A percentile compares a stretch with the other conserved stretches of the same genome.
phyloP scores from a whole-genome alignment of 1,140 invertebrate genomes.

The Catajapyx aquilonaris region DNA sequence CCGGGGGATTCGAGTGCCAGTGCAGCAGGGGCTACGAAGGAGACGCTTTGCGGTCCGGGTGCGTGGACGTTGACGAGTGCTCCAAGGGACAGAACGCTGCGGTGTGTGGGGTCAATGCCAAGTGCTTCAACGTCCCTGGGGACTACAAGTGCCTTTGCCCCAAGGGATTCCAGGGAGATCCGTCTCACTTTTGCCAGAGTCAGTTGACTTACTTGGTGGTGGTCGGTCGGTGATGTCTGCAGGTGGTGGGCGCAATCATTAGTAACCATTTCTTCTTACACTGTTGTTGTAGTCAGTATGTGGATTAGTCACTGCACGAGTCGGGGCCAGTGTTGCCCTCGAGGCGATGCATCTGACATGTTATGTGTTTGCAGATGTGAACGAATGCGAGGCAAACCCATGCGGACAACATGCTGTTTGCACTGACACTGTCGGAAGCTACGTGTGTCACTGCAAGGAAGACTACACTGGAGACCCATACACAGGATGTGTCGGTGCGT shows the following conservation, averaged over 20 bases:
- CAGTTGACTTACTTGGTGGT: too few species aligned
- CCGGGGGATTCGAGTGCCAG: conserved; percentile 47
- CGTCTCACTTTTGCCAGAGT: conserved; percentile 50
- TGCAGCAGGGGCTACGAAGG: conserved; percentile 50
- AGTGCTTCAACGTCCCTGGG: conserved; percentile 23
- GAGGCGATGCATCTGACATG: too few species aligned
- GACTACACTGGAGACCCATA: conserved; percentile 69
- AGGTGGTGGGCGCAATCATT: too few species aligned
- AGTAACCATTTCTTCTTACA: too few species aligned
- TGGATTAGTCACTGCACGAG: neutral
- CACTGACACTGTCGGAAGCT: conserved; percentile 68
- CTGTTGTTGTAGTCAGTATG: neutral
- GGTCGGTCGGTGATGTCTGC: too few species aligned
- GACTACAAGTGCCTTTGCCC: conserved; percentile 23
- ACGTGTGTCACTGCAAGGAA: conserved; percentile 54
- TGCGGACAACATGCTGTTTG: conserved; percentile 70
- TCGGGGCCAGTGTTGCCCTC: too few species aligned
- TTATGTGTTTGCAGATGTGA: conserved; percentile 41
- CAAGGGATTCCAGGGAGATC: conserved; percentile 29
- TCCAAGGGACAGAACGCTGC: conserved; percentile 15
- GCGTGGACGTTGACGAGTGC: conserved; percentile 44
- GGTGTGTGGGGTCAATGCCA: conserved; percentile 23
- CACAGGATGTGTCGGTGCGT: conserved; percentile 46
- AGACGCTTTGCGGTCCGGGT: conserved; percentile 20
- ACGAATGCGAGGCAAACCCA: conserved; percentile 66